Conservation (phyloP, 2,888 invertebrate genomes). For the Drosophila kanekoi region DNA sequence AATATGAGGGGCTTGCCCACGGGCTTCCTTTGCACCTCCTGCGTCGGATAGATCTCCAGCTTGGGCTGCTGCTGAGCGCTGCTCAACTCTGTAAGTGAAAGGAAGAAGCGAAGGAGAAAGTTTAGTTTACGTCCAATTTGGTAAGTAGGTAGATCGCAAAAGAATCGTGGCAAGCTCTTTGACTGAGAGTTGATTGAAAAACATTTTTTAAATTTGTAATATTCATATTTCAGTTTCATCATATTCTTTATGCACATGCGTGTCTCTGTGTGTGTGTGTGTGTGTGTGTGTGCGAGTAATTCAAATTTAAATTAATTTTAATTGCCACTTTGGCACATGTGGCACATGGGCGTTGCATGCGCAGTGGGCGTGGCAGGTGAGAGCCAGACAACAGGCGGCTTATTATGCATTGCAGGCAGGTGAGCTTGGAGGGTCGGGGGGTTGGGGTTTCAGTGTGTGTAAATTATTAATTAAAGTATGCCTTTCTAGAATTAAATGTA, state of each 20-base stretch:
- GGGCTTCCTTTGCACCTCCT: slow-evolving; percentile 89
- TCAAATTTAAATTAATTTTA: slow-evolving; percentile 78
- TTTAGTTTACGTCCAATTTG: too few species aligned
- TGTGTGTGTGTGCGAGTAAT: slow-evolving; percentile 46
- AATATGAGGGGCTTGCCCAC: slow-evolving; percentile 91
- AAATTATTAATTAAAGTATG: slow-evolving; percentile 50
- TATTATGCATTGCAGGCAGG: slow-evolving; percentile 35
- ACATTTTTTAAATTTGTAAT: slow-evolving; percentile 16
- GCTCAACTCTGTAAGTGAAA: slow-evolving; percentile 68
- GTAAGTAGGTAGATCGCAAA: too few species aligned
- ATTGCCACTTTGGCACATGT: slow-evolving; percentile 60
- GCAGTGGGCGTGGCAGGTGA: slow-evolving; percentile 12
- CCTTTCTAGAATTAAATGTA: slow-evolving; percentile 3
- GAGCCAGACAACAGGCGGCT: slow-evolving; percentile 44
- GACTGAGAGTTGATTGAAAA: background rate
- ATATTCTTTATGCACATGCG: background rate
- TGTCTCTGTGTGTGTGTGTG: background rate
- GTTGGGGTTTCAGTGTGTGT: slow-evolving; percentile 16
- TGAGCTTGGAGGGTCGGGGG: too few species aligned
- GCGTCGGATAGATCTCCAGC: slow-evolving; percentile 90
- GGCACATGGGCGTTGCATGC: background rate
- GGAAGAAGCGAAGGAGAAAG: background rate
- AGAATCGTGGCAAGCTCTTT: background rate
- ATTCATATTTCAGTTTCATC: slow-evolving; percentile 9
- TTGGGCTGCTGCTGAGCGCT: slow-evolving; percentile 82